Evolutionary conservation across 2,113 vertebrate genomes (phyloP).

Genomic region (Lepus americanus): DNA sequence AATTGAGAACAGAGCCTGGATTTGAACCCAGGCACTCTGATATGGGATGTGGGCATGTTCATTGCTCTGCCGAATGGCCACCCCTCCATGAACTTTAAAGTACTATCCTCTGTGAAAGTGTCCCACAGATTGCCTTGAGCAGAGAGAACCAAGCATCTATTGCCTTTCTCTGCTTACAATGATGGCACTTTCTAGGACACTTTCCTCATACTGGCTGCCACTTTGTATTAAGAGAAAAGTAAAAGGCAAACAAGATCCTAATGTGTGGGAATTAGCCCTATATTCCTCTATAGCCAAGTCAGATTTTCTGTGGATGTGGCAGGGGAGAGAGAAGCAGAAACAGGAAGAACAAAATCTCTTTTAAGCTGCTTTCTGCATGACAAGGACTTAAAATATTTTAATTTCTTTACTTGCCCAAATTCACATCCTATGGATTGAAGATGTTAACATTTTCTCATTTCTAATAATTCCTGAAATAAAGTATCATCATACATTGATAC

Average conservation of each 20-base stretch:
- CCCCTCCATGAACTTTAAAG: no score
- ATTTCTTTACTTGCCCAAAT: background rate
- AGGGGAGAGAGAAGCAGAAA: background rate
- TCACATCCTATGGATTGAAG: background rate
- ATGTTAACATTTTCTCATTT: background rate
- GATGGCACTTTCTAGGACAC: background rate
- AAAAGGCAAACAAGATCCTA: background rate
- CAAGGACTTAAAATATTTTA: background rate
- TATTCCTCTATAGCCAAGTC: fast-evolving
- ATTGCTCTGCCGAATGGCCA: no score
- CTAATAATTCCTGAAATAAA: background rate
- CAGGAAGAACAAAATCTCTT: background rate
- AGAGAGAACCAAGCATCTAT: background rate
- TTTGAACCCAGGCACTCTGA: no score
- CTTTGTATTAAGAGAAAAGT: background rate
- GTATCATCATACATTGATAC: background rate
- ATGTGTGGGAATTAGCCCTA: background rate
- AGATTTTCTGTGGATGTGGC: background rate
- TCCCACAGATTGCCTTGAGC: background rate
- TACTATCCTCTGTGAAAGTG: background rate
- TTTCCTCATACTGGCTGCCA: background rate
- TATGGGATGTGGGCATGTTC: no score
- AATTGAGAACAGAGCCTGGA: no score
- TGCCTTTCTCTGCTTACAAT: background rate
- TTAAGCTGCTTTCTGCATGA: background rate